phyloP scores from a whole-genome alignment of 1,140 invertebrate species.

The Bactericera cockerelli region DNA sequence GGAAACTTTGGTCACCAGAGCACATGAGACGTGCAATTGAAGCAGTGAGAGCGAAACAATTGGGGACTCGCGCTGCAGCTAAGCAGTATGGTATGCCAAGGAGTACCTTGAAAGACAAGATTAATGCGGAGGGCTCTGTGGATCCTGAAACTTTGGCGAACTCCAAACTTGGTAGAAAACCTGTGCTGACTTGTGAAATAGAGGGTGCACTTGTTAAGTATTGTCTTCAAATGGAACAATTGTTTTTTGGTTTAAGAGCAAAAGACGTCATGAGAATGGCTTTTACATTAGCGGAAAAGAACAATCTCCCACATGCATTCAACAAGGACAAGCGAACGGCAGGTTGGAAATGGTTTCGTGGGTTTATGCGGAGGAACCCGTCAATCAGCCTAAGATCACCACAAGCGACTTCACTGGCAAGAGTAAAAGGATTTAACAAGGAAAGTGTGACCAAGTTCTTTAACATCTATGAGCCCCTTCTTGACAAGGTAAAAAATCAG shows the following conservation, averaged over 20 bases:
- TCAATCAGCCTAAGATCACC: constrained; percentile 26
- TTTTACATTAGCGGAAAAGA: constrained; percentile 21
- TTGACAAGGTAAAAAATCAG: background rate
- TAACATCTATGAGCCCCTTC: constrained; percentile 21
- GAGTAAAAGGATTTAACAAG: constrained; percentile 28
- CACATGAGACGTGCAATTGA: too few relatives aligned
- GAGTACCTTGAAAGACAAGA: too few relatives aligned
- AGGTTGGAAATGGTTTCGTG: constrained; percentile 6
- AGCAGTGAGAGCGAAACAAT: too few relatives aligned
- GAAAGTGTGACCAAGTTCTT: constrained; percentile 24
- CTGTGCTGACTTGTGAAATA: constrained; percentile 11
- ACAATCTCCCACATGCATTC: constrained; percentile 18
- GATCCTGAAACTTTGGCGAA: too few relatives aligned
- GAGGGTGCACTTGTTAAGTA: constrained; percentile 17
- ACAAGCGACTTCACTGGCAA: constrained; percentile 29
- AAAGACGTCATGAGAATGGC: constrained; percentile 17
- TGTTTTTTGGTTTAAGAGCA: constrained; percentile 18
- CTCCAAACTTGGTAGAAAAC: background rate
- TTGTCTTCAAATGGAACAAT: constrained; percentile 16
- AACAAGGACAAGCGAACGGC: constrained; percentile 16
- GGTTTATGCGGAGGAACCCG: constrained; percentile 18
- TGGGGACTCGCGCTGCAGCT: too few relatives aligned
- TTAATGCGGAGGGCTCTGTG: too few relatives aligned
- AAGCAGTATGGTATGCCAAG: too few relatives aligned
- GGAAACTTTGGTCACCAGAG: too few relatives aligned